Conservation (phyloP, 2,888 invertebrate genomes). For the Chrysolina oricalcia region DNA sequence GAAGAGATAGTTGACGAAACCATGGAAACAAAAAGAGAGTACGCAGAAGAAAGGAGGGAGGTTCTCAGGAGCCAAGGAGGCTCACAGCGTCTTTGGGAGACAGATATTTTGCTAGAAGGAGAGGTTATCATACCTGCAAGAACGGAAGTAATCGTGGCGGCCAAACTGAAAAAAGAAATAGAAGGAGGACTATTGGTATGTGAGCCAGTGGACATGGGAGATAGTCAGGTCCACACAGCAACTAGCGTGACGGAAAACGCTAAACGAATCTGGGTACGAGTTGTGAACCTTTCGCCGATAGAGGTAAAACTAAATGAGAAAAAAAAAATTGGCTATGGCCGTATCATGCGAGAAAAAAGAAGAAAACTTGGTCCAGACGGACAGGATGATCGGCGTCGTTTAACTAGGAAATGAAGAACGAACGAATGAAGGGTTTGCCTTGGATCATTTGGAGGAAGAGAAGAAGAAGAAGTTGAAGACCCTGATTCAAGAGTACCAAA, state of each 20-base stretch:
- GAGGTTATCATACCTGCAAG: background rate
- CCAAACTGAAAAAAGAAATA: background rate
- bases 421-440: conserved; percentile 33
- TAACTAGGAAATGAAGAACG: background rate
- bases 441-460: conserved; percentile 17
- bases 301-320: conserved; percentile 3
- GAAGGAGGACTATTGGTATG: background rate
- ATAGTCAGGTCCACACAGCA: background rate
- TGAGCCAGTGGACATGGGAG: background rate
- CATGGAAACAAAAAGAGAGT: too few species aligned
- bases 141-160: background rate
- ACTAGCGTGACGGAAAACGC: background rate
- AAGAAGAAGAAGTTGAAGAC: background rate
- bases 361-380: too few species aligned
- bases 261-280: background rate
- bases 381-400: background rate
- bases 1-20: too few species aligned
- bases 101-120: background rate
- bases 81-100: background rate
- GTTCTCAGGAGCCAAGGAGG: too few species aligned
- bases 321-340: background rate
- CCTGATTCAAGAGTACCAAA: conserved; percentile 12
- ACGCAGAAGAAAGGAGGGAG: too few species aligned
- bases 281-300: background rate
- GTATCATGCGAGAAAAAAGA: background rate